These are phyloP conservation scores for Rhagonycha lutea DNA, from an alignment of 2,888 invertebrate species.

Conservation along the genomic window DNA sequence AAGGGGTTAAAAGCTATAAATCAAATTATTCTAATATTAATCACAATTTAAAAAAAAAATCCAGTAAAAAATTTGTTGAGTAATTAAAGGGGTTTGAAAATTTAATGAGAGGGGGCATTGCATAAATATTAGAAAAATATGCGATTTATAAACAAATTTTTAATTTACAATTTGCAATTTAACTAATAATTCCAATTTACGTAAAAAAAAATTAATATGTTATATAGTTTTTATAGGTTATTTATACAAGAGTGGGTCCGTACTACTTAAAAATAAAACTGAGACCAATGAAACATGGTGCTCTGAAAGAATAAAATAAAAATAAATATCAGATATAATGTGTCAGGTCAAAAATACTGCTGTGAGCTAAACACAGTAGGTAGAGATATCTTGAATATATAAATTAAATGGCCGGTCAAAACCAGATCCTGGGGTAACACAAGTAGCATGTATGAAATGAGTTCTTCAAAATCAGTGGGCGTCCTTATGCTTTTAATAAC, in stretches of 20 bases:
- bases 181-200: background rate
- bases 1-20: no score
- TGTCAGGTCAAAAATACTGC: constrained; percentile 36
- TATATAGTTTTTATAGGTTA: background rate
- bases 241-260: background rate
- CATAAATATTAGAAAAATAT: no score
- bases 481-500: constrained; percentile 52
- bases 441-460: constrained; percentile 53
- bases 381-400: constrained; percentile 36
- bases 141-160: no score
- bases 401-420: constrained; percentile 47
- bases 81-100: no score
- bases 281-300: constrained; percentile 12
- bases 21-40: no score
- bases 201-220: background rate
- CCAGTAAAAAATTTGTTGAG: no score
- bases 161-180: background rate
- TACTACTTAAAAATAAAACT: constrained; percentile 4
- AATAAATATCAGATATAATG: constrained; percentile 33
- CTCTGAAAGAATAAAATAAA: constrained; percentile 24
- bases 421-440: constrained; percentile 54
- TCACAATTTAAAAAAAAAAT: no score
- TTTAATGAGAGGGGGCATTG: no score
- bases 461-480: constrained; percentile 54
- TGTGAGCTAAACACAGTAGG: constrained; percentile 37